A percentile compares a stretch with the other conserved stretches of the same genome.
Conservation (phyloP, 1,140 invertebrate species). For the Phocides pigmalion region DNA sequence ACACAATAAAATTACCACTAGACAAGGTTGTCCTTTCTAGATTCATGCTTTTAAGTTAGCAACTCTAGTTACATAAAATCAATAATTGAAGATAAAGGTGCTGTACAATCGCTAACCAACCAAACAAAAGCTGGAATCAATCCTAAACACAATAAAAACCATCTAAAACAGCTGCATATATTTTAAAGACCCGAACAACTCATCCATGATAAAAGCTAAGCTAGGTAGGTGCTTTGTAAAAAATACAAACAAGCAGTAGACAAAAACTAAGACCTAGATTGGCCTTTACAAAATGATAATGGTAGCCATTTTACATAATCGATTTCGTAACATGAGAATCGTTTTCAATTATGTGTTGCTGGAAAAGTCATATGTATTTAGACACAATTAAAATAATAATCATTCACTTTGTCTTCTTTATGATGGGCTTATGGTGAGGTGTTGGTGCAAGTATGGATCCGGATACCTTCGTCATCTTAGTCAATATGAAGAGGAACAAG, state of each 20-base stretch:
- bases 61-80: neutral
- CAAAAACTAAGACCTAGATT: no score
- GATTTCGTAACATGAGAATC: no score
- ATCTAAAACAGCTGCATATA: neutral
- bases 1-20: neutral
- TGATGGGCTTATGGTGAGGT: no score
- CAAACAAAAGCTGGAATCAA: neutral
- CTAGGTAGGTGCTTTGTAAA: neutral
- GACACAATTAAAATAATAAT: no score
- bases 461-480: no score
- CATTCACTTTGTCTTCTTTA: no score
- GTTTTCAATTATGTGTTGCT: no score
- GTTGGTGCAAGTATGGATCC: no score
- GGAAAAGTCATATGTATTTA: no score
- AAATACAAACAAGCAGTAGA: neutral
- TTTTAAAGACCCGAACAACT: neutral
- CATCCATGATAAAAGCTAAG: neutral
- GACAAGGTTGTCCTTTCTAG: neutral
- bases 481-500: no score
- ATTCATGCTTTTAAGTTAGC: neutral
- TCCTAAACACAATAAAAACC: neutral
- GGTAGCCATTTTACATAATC: no score
- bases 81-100: neutral
- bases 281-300: no score
- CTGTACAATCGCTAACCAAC: neutral